Evolutionary conservation across 2,888 invertebrate species (phyloP).

Genomic region (Unio delphinus): DNA sequence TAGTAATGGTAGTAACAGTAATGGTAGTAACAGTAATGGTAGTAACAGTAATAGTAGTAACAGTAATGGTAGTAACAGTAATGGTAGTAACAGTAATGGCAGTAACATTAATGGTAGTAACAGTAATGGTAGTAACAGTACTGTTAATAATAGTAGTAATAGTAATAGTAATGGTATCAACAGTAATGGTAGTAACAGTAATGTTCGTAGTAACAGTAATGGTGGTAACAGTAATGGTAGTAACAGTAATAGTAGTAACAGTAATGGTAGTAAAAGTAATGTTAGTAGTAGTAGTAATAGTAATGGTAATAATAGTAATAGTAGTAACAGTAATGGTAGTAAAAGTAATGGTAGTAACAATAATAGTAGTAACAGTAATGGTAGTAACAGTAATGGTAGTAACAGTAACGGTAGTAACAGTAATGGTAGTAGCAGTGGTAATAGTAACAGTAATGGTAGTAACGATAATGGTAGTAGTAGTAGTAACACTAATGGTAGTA

Average conservation of each 20-base stretch:
- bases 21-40: neutral
- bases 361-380: no score
- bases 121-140: slow-evolving; percentile 4
- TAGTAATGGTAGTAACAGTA: slow-evolving; percentile 7
- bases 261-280: neutral
- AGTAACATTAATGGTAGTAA: no score
- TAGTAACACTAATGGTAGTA: neutral
- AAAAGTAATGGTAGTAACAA: neutral
- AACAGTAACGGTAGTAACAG: neutral
- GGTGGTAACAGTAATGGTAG: neutral
- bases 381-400: no score
- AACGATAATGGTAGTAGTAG: slow-evolving; percentile 1
- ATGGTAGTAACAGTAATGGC: neutral
- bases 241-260: neutral
- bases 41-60: slow-evolving; percentile 3
- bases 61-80: slow-evolving; percentile 4
- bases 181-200: slow-evolving; percentile 1
- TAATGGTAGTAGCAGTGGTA: no score
- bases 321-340: neutral
- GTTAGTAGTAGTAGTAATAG: neutral
- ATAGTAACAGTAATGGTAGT: slow-evolving; percentile 7
- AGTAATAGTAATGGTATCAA: slow-evolving; percentile 1
- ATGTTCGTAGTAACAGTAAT: slow-evolving; percentile 1
- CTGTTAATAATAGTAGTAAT: slow-evolving; percentile 1
- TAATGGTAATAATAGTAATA: neutral